These are phyloP conservation scores for Lasioglossum zephyrum DNA, from an alignment of 2,888 invertebrate species.

Conservation along the genomic window DNA sequence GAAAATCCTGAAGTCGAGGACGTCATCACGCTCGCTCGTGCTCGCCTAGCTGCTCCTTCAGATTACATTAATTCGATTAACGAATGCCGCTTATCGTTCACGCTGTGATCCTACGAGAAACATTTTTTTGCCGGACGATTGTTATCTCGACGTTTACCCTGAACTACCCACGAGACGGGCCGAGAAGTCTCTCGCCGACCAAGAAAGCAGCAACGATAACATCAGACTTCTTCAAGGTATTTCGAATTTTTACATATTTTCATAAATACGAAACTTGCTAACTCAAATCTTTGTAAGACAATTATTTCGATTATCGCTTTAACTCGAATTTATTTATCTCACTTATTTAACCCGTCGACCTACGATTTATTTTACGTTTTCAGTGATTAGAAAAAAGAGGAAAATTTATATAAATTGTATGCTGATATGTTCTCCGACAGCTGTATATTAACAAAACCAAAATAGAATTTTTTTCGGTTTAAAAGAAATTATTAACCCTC, in stretches of 20 bases:
- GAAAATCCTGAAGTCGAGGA: constrained; percentile 77
- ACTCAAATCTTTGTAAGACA: not conserved
- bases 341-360: too few relatives aligned
- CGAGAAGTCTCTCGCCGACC: too few relatives aligned
- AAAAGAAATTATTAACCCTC: too few relatives aligned
- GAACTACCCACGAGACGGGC: not conserved
- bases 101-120: constrained; percentile 27
- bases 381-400: too few relatives aligned
- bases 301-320: not conserved
- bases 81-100: constrained; percentile 75
- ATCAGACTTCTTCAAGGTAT: not conserved
- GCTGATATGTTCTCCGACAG: too few relatives aligned
- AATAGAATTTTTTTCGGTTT: too few relatives aligned
- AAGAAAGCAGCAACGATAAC: not conserved
- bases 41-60: constrained; percentile 69
- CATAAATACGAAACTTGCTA: not conserved
- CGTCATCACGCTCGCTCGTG: constrained; percentile 82
- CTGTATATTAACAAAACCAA: too few relatives aligned
- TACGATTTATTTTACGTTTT: too few relatives aligned
- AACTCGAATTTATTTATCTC: not conserved
- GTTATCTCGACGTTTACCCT: constrained; percentile 17
- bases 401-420: too few relatives aligned
- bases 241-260: not conserved
- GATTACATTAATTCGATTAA: constrained; percentile 83
- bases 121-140: constrained; percentile 13